Conservation (phyloP, 2,113 vertebrate genomes). For the Lophochroa leadbeateri region DNA sequence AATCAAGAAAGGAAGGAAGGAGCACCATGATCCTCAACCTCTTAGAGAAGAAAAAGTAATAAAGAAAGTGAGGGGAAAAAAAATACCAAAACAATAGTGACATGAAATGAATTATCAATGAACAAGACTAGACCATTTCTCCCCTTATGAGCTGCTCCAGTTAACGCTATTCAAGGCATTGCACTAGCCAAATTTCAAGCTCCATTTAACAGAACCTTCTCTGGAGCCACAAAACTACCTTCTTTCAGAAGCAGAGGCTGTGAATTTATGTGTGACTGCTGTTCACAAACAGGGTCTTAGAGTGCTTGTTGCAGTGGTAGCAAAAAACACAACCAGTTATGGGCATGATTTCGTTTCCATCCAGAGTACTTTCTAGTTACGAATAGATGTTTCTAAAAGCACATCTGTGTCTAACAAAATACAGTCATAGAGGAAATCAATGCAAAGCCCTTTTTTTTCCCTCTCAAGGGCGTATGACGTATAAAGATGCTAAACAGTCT, state of each 20-base stretch:
- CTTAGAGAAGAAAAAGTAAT: neutral
- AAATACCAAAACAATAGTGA: neutral
- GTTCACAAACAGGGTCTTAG: neutral
- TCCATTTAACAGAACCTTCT: neutral
- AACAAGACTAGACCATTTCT: neutral
- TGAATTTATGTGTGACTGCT: neutral
- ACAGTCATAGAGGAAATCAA: neutral
- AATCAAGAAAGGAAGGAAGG: neutral
- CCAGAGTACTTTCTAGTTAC: neutral
- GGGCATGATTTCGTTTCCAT: slow-evolving; percentile 6
- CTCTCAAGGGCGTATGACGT: neutral
- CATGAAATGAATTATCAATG: neutral
- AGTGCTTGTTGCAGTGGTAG: neutral
- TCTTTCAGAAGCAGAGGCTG: neutral
- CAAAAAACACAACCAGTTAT: neutral
- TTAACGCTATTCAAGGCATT: neutral
- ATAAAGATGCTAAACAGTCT: neutral
- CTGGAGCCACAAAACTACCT: neutral
- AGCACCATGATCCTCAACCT: neutral
- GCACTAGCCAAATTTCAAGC: neutral
- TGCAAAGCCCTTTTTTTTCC: neutral
- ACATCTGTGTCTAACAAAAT: neutral
- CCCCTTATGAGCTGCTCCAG: neutral
- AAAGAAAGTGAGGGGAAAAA: neutral
- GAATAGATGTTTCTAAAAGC: slow-evolving; percentile 28